Evolutionary conservation across 53 echinoderm and acorn worm species (phyloP).

Genomic region (Hippasteria phrygiana): DNA sequence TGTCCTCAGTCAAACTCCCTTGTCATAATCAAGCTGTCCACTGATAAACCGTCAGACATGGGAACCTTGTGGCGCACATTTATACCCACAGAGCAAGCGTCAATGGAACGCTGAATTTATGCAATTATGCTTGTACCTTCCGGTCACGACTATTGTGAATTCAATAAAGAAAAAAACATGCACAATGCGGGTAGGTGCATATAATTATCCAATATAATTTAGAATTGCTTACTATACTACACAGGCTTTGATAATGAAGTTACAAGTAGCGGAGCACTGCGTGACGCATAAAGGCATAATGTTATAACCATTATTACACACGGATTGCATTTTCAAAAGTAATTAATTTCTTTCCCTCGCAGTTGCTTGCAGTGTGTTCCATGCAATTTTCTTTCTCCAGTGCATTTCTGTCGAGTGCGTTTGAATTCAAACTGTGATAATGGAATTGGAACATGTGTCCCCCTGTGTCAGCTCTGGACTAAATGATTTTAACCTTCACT

Average conservation of each 20-base stretch:
- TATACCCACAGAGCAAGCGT: neutral
- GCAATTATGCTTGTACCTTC: neutral
- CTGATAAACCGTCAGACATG: too few relatives aligned
- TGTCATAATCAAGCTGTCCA: too few relatives aligned
- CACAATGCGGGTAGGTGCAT: neutral
- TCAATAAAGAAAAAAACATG: neutral
- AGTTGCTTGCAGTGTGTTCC: neutral
- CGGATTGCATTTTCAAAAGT: neutral
- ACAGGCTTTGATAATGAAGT: neutral
- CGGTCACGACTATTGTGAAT: neutral
- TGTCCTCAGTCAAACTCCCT: too few relatives aligned
- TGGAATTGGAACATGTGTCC: neutral
- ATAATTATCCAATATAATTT: neutral
- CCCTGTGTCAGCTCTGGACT: neutral
- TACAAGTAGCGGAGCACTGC: neutral
- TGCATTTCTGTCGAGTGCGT: neutral
- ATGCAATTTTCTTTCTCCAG: neutral
- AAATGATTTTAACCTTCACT: neutral
- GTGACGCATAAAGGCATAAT: neutral
- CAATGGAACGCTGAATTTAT: neutral
- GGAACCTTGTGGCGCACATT: neutral
- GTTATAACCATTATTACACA: neutral
- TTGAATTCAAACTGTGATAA: neutral
- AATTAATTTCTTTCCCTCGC: neutral
- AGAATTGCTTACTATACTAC: neutral